Base-by-base conservation (phyloP, 1,140 invertebrate genomes). In the Plodia interpunctella region DNA sequence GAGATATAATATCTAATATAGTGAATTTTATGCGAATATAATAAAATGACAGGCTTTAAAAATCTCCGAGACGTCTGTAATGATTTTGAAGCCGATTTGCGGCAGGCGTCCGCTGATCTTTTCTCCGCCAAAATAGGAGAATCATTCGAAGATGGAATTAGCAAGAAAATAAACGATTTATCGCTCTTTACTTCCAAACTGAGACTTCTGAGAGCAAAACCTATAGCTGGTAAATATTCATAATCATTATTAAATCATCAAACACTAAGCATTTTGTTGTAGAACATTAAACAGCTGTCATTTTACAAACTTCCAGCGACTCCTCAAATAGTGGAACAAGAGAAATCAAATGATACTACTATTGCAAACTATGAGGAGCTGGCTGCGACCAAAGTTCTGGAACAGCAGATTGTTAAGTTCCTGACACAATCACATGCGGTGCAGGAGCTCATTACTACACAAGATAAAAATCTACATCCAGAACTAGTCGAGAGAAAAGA, bases 401-500 rank as follows among this genome's bases (percentile, higher is more conserved):
- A 86, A 55, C 74, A 79, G n/a, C 61, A 72, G 25, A 58, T 73
- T 0, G 71, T 82, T 0, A 87, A 86, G 35, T 73, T 65, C 0
- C 17, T 83, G 1, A 76, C 64, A 9, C 82, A 85, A 25, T 64
- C 63, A 0, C 57, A 79, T 59, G 63, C 73, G 0, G 76, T 86
- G 0, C 76, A 76, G 38, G 64, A 38, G 13, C 35, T 87, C 0
- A 50, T 87, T 0, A 73, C 63, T 0, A 60, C 72, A 0, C 57
- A 68, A 0, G 65, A 81, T 53, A 50, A 49, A 0, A 58, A 19
- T 10, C 55, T 85, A 0, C 55, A 75, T 11, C 76, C 72, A 0
- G 78, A 80, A 17, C 55, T 81, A 51, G 10, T 78, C 5, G 73
- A 78, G 2, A 79, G 70, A 20, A 87, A 87, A 68, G 64, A 75